Evolutionary conservation across 2,113 vertebrate species (phyloP).

Genomic region (Cariama cristata): DNA sequence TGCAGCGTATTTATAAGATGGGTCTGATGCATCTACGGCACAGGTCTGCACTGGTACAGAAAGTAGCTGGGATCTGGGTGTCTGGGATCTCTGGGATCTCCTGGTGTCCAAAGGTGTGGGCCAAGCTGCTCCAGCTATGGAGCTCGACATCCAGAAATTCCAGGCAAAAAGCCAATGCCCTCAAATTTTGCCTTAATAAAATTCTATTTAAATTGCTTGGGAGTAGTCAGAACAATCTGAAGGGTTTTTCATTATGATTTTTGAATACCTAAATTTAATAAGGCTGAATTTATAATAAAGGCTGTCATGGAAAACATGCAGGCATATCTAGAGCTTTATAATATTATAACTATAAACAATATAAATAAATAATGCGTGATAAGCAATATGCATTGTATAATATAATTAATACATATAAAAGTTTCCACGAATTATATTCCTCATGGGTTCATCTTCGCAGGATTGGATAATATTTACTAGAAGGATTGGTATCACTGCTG

Average conservation of each 20-base stretch:
- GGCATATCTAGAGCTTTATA: neutral
- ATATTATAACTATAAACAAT: neutral
- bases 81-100: neutral
- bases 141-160: neutral
- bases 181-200: neutral
- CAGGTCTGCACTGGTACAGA: neutral
- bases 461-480: neutral
- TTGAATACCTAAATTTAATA: neutral
- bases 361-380: neutral
- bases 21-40: accelerated
- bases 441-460: neutral
- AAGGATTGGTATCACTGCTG: neutral
- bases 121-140: neutral
- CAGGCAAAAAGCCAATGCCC: neutral
- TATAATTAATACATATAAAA: neutral
- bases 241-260: neutral
- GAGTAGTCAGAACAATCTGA: neutral
- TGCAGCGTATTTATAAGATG: neutral
- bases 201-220: neutral
- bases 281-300: neutral
- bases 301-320: neutral
- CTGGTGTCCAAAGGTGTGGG: neutral
- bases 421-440: neutral
- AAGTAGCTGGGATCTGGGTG: neutral
- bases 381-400: neutral